Percentiles rank a stretch among this genome's conserved stretches.
Evolutionary conservation across 2,113 vertebrate genomes (phyloP).

Genomic region (Epinephelus fuscoguttatus): DNA sequence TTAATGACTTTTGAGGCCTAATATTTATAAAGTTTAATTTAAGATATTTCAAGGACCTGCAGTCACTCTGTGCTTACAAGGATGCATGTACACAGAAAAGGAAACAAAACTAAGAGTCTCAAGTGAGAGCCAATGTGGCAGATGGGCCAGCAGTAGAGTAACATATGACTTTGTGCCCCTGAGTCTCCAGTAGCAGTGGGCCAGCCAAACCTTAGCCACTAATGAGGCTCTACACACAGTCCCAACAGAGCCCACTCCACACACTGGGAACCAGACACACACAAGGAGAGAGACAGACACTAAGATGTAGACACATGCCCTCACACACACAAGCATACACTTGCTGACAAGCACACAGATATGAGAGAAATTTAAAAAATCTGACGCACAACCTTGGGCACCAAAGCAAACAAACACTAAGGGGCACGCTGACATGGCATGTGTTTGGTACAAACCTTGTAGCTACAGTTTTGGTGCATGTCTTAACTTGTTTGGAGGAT

Average conservation of each 20-base stretch:
- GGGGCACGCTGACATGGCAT: conserved; percentile 20
- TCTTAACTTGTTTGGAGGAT: too few relatives aligned
- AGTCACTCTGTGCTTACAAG: neutral
- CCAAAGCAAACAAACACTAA: conserved; percentile 37
- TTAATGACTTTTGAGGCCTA: too few relatives aligned
- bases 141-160: conserved; percentile 76
- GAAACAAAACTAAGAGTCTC: conserved; percentile 26
- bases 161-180: conserved; percentile 78
- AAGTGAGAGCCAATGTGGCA: conserved; percentile 65
- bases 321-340: neutral
- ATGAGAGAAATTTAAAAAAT: conserved; percentile 9
- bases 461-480: too few relatives aligned
- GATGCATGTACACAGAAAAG: conserved; percentile 10
- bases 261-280: conserved; percentile 56
- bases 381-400: conserved; percentile 42
- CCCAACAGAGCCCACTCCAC: conserved; percentile 71
- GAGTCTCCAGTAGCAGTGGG: conserved; percentile 67
- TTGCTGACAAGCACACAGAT: conserved; percentile 2
- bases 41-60: too few relatives aligned
- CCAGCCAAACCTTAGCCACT: conserved; percentile 73
- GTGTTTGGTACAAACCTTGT: conserved; percentile 39
- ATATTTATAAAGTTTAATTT: too few relatives aligned
- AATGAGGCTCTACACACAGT: conserved; percentile 76
- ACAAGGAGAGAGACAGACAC: conserved; percentile 43
- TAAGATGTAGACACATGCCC: conserved; percentile 24